These are phyloP conservation scores for Camelus dromedarius DNA, from an alignment of 2,113 vertebrate species.

Conservation along the genomic window DNA sequence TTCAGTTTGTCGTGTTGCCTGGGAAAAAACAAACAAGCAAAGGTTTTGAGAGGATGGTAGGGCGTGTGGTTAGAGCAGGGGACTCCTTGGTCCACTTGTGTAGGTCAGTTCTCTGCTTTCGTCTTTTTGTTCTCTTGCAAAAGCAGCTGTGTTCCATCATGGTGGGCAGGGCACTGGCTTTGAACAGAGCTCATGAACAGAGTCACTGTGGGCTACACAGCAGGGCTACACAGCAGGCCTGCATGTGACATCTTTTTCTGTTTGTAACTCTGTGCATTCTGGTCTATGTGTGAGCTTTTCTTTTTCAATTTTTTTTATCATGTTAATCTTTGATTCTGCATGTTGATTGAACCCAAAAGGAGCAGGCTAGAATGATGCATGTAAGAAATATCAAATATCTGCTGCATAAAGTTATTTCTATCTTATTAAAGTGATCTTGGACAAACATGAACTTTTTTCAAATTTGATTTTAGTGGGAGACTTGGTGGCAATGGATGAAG, in stretches of 20 bases:
- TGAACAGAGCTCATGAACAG: background rate
- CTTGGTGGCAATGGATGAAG: background rate
- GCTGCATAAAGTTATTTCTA: constrained; percentile 35
- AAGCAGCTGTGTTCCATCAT: background rate
- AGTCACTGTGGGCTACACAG: background rate
- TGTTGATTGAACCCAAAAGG: constrained; percentile 20
- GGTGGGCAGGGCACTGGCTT: background rate
- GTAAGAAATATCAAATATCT: background rate
- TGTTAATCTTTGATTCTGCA: background rate
- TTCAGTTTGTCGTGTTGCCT: background rate
- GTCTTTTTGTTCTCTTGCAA: background rate
- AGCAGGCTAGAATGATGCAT: background rate
- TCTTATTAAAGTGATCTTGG: background rate
- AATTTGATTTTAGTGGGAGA: constrained; percentile 51
- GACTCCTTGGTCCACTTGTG: background rate
- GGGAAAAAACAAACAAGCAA: background rate
- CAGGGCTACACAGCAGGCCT: background rate
- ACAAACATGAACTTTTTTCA: background rate
- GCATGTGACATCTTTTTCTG: accelerated
- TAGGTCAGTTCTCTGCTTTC: background rate
- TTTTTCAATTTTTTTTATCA: background rate
- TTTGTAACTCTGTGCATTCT: background rate
- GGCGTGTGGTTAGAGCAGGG: background rate
- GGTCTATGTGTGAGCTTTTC: background rate
- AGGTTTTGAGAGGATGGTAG: background rate